Conservation (phyloP, 2,888 invertebrate species). For the Odontothrips loti region DNA sequence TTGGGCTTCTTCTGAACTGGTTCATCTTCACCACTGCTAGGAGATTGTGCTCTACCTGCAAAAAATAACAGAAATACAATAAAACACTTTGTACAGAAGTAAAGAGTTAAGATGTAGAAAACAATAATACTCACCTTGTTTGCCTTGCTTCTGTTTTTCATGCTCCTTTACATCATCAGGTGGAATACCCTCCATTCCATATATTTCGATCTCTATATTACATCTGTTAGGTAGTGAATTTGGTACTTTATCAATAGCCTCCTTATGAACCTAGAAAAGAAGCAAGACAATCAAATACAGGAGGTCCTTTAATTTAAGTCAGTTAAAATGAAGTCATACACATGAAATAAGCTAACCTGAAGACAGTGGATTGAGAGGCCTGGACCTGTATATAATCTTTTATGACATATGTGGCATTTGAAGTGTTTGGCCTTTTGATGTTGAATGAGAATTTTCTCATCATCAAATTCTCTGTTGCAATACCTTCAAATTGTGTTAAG, state of each 20-base stretch:
- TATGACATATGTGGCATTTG: constrained; percentile 99
- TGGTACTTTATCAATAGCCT: constrained; percentile 98
- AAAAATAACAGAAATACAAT: too few species aligned
- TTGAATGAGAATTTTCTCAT: constrained; percentile 98
- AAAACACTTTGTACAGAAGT: background rate
- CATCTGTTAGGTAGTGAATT: constrained; percentile 96
- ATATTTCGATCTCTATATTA: constrained; percentile 99
- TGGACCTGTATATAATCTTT: constrained; percentile 96
- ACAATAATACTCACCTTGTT: constrained; percentile 31
- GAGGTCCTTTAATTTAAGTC: background rate
- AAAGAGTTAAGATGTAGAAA: too few species aligned
- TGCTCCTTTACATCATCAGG: constrained; percentile 91
- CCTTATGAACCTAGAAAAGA: constrained; percentile 85
- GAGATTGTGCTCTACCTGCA: constrained; percentile 61
- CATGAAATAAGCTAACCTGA: too few species aligned
- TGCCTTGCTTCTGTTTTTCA: constrained; percentile 69
- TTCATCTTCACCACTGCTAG: constrained; percentile 80
- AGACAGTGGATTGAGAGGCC: constrained; percentile 99
- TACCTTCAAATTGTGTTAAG: constrained; percentile 64
- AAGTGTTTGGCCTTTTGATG: constrained; percentile 99
- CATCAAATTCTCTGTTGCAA: constrained; percentile 99
- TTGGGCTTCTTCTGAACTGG: constrained; percentile 72
- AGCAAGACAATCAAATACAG: constrained; percentile 26
- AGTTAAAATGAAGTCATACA: too few species aligned
- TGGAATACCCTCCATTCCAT: constrained; percentile 99